A percentile compares a stretch with the other conserved stretches of the same genome.
These are phyloP conservation scores for Cecidostiba fungosa DNA, from an alignment of 2,888 invertebrate genomes.

Conservation along the genomic window DNA sequence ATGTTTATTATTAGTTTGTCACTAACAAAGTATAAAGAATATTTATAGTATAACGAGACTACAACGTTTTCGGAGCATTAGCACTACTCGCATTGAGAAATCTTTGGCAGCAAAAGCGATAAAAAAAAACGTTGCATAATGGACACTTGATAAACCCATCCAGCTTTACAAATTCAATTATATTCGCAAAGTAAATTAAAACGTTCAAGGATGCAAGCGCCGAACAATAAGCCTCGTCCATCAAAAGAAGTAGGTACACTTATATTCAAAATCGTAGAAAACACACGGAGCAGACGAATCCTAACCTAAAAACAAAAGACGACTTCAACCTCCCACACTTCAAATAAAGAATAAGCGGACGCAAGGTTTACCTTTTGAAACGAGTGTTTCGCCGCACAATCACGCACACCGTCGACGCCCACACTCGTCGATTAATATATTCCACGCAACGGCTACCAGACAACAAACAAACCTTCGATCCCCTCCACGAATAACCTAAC, in stretches of 20 bases:
- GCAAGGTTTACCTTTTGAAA: neutral
- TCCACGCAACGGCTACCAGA: neutral
- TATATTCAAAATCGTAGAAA: neutral
- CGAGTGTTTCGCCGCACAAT: neutral
- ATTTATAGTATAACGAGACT: constrained; percentile 7
- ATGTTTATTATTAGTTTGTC: constrained; percentile 6
- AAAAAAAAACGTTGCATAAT: neutral
- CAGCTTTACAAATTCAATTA: neutral
- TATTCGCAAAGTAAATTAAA: neutral
- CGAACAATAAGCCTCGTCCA: neutral
- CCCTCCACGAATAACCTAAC: constrained; percentile 23
- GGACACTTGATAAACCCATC: neutral
- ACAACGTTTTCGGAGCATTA: constrained; percentile 5
- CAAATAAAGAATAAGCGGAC: neutral
- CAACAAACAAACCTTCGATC: constrained; percentile 17
- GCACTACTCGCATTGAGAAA: neutral
- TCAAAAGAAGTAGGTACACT: neutral
- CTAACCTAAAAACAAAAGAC: neutral
- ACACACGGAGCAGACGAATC: neutral
- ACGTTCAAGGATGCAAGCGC: neutral
- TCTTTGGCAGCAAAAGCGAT: neutral
- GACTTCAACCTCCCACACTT: neutral
- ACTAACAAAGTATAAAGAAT: constrained; percentile 16
- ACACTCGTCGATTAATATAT: neutral
- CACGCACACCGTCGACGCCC: neutral